Evolutionary conservation across 2,797 vertebrate species (phyloP), one percentile per base, ranked within the genome.

Genomic region (Pachyuromys duprasi): DNA sequence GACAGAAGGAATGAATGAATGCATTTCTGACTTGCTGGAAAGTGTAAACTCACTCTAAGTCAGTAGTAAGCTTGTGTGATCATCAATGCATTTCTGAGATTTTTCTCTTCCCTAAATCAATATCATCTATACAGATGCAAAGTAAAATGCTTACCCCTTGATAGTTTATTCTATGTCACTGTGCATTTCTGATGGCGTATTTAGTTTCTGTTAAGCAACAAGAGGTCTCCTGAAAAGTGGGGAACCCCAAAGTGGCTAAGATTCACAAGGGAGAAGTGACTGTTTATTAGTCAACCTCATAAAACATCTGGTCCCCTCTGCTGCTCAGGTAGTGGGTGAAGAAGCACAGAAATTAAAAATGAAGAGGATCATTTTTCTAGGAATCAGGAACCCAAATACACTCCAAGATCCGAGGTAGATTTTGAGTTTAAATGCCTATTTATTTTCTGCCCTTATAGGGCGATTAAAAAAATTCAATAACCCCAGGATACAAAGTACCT

Each of bases 151-250:
- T 91, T 31, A n/a, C 24, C 62, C 87, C 57, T 45, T 81, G 86
- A 13, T 81, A 31, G 92, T 90, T 31, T 24, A 91, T 88, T 24
- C 28, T 15, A 17, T 1, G 33, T 31, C 12, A 69, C 57, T 24
- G 83, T 42, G 39, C 70, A 81, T 60, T 94, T 95, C 69, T 91
- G 93, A 96, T 67, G 62, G 87, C 1, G 14, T 87, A 93, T 96
- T 86, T 79, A 95, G 24, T 72, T 97, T 89, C 95, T 31, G 39
- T 53, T 86, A 90, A 92, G 86, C 1, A 83, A 97, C 93, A 95
- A 96, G 80, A 49, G 87, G 87, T 39, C 93, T 86, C 57, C 36
- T 91, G 95, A 97, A 86, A 69, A 96, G 95, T 86, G 90, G 60
- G 84, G 2, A 69, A 79, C 49, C 31, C 36, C 39, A 28, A 42